phyloP scores from a whole-genome alignment of 2,888 invertebrate species.

The Caenorhabditis auriculariae region DNA sequence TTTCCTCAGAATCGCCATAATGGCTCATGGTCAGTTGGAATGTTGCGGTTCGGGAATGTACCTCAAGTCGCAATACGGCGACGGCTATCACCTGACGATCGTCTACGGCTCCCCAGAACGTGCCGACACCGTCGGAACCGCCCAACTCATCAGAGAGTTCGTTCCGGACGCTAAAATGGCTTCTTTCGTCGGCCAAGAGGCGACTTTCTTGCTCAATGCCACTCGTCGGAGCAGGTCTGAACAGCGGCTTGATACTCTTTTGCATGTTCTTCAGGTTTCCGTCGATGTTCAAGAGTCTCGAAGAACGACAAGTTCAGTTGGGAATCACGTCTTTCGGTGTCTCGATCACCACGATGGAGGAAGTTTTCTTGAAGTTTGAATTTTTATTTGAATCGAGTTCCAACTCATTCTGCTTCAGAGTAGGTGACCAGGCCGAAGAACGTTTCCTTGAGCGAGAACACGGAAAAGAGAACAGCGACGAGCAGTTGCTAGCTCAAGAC shows the following conservation, averaged over 20 bases:
- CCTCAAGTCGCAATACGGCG: conserved; percentile 81
- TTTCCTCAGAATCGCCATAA: conserved; percentile 76
- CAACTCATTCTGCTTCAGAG: conserved; percentile 33
- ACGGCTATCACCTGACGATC: conserved; percentile 79
- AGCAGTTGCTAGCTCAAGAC: conserved; percentile 24
- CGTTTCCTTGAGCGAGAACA: conserved; percentile 22
- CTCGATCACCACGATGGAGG: conserved; percentile 83
- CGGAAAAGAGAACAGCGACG: conserved; percentile 19
- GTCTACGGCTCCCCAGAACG: conserved; percentile 67
- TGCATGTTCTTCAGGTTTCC: conserved; percentile 64
- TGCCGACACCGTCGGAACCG: conserved; percentile 8
- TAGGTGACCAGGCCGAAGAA: conserved; percentile 50
- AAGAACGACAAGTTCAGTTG: conserved; percentile 70
- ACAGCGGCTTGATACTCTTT: background rate
- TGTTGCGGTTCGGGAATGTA: conserved; percentile 77
- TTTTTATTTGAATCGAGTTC: no score
- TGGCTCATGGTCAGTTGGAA: conserved; percentile 79
- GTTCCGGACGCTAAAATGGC: conserved; percentile 67
- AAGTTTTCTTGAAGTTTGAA: conserved; percentile 81
- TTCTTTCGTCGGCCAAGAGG: conserved; percentile 77
- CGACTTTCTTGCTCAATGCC: conserved; percentile 70
- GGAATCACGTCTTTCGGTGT: conserved; percentile 80
- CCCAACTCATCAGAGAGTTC: conserved; percentile 15
- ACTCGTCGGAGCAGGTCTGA: conserved; percentile 11
- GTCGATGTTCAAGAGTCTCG: conserved; percentile 74